Evolutionary conservation across 2,888 invertebrate genomes (phyloP), one percentile per base, ranked within the genome.

Genomic region (Gerris lacustris): DNA sequence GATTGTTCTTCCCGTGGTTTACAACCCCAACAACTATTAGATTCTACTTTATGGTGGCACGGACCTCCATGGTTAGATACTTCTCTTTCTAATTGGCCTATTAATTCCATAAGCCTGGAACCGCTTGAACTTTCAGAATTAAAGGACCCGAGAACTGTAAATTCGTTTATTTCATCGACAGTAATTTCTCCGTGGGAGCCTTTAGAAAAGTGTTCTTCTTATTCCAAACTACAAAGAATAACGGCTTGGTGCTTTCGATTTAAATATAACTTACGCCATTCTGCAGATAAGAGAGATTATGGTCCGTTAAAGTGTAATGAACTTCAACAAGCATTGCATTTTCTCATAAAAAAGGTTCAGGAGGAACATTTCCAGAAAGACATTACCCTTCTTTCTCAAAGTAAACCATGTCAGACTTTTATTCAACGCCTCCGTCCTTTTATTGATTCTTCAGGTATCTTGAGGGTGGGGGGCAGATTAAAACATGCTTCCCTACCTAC

Each of bases 1-100:
- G 78, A 79, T 72, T 47, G 47, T 47, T 47, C 47, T 47, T 47
- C 47, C 11, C 47, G 47, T 11, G 47, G 47, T 47, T 47, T 47
- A 47, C 47, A 47, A 47, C 47, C 47, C 47, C 11, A 6, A 7
- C 47, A 47, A 11, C 6, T 47, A 7, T 11, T 47, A 7, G 47
- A 47, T 11, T 11, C 6, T 47, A 6, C 6, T 11, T 47, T 47
- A 47, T 47, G 47, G 47, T 47, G 47, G 47, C 6, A 47, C 47
- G 47, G 47, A 47, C 47, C 47, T 7, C 11, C 47, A 7, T 47
- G 47, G 47, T 47, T 47, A 11, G 6, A 6, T 47, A 47, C 6
- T 7, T 11, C 47, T 11, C 6, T 47, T 11, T 47, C 11, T 7
- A 11, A 47, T 7, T 47, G 47, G 47, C 47, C 47, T 47, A 47